phyloP scores from a whole-genome alignment of 2,888 invertebrate genomes.

The Chromoteleia sp. region DNA sequence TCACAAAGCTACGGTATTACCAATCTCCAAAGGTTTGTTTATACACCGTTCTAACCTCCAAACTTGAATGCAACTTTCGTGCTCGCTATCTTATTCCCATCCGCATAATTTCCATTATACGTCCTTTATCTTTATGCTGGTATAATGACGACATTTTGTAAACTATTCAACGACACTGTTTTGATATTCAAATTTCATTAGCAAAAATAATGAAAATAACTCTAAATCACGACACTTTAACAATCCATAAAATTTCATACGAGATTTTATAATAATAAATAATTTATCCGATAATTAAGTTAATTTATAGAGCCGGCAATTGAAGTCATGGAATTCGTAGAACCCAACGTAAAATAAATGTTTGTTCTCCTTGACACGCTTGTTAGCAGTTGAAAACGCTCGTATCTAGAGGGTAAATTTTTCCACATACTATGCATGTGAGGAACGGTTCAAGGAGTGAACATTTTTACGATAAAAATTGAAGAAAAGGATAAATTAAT shows the following conservation, averaged over 20 bases:
- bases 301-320: conserved; percentile 3
- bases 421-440: not conserved
- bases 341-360: conserved; percentile 31
- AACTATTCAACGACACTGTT: conserved; percentile 37
- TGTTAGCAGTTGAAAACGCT: conserved; percentile 37
- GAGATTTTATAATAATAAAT: conserved; percentile 3
- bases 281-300: conserved; percentile 24
- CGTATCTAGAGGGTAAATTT: conserved; percentile 6
- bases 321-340: not conserved
- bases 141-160: conserved; percentile 36
- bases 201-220: conserved; percentile 14
- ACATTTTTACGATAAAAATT: not conserved
- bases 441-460: not conserved
- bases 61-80: conserved; percentile 29
- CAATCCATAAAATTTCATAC: conserved; percentile 5
- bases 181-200: conserved; percentile 48
- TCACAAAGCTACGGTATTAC: conserved; percentile 47
- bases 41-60: conserved; percentile 42
- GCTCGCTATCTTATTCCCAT: conserved; percentile 40
- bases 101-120: conserved; percentile 48
- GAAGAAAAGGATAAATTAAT: not conserved
- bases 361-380: conserved; percentile 43
- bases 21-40: conserved; percentile 54
- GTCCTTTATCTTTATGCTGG: conserved; percentile 37
- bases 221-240: not conserved